These are phyloP conservation scores for Brachylomia viminalis DNA, from an alignment of 2,888 invertebrate species.

Conservation along the genomic window DNA sequence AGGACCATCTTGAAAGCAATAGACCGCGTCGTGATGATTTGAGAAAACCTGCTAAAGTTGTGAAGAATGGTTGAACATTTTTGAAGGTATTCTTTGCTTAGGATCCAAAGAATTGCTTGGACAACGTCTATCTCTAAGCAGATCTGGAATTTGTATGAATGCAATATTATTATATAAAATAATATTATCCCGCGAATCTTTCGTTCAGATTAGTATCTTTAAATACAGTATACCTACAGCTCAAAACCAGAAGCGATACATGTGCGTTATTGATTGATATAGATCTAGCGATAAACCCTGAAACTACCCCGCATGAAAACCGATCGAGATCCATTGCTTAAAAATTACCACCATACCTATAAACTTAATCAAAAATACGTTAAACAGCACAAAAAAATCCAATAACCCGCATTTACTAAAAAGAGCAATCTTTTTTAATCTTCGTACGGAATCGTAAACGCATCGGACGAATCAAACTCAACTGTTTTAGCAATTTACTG, in stretches of 20 bases:
- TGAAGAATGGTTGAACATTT: too few relatives aligned
- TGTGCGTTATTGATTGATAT: neutral
- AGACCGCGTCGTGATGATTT: neutral
- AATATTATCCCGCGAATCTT: too few relatives aligned
- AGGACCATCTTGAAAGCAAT: too few relatives aligned
- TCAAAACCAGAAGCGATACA: neutral
- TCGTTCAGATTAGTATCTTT: constrained; percentile 14
- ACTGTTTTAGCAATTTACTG: constrained; percentile 88
- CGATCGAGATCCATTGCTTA: constrained; percentile 34
- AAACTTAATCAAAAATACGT: constrained; percentile 68
- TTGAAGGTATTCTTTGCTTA: too few relatives aligned
- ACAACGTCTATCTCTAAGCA: neutral
- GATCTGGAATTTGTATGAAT: neutral
- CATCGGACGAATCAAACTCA: constrained; percentile 79
- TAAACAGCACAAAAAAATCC: constrained; percentile 79
- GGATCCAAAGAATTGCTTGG: too few relatives aligned
- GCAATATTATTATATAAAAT: too few relatives aligned
- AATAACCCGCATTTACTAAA: constrained; percentile 84
- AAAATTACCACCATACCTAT: constrained; percentile 58
- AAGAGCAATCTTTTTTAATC: constrained; percentile 84
- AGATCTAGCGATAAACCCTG: neutral
- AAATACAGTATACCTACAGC: too few relatives aligned
- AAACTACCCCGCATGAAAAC: constrained; percentile 10
- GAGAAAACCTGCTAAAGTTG: too few relatives aligned
- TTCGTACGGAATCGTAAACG: constrained; percentile 83